Base-by-base conservation (phyloP, 2,888 invertebrate species). In the Thera britannica region DNA sequence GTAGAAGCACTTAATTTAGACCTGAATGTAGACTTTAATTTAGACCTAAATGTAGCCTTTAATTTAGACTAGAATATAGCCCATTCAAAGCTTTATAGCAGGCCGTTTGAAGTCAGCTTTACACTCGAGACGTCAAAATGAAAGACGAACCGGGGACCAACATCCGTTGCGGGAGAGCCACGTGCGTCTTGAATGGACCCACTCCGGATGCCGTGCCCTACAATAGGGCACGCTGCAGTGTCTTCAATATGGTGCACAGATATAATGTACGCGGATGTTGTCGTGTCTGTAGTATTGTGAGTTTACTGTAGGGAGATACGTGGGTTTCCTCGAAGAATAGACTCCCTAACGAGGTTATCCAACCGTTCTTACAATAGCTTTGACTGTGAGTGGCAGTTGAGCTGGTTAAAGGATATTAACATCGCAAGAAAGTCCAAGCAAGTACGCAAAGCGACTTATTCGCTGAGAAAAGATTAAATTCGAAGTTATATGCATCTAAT, bases 101-200 rank as follows among this genome's bases (percentile, higher is more conserved):
- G 44, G 7, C 34, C 52, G 52, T 52, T 52, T 23, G 12, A 12
- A 51, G 52, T 9, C 9, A 7, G 23, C 52, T 52, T 70, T 59
- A 70, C 62, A 66, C 69, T 70, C 59, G 58, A 67, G 62, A 65
- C 65, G 58, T 65, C 56, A 70, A 62, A 67, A 67, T 64, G 65
- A 62, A 70, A 70, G 71, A 73, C 55, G 67, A 70, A 73, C 67
- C 66, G 67, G 69, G 67, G 69, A 66, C 58, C 64, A 58, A 85
- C 88, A 86, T 89, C 90, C 90, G 88, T 85, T 85, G 81, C 76
- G 82, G 85, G 75, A 74, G 74, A 72, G 84, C 83, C 92, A 92
- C 92, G 92, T 93, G 92, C 83, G 87, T 80, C 77, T 80, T 92
- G 83, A 92, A 93, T 90, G 80, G 85, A 76, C 73, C 82, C 65